phyloP scores from a whole-genome alignment of 2,113 vertebrate genomes.

The Puffinus mauretanicus region DNA sequence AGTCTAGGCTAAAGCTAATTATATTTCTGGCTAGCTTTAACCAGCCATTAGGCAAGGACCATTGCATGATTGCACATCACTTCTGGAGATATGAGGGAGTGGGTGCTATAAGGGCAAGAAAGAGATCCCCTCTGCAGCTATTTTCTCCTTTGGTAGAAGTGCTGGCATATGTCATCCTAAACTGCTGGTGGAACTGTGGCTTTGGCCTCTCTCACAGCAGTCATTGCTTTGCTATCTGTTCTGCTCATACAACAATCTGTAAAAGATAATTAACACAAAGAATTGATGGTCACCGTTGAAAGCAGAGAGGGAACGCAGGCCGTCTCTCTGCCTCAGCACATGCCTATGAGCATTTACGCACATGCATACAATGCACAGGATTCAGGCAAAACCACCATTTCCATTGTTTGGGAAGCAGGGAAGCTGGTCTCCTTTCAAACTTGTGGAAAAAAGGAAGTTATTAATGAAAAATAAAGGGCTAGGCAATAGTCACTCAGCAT shows the following conservation, averaged over 20 bases:
- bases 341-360: not conserved
- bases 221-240: not conserved
- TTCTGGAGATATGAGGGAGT: not conserved
- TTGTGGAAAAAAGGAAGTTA: not conserved
- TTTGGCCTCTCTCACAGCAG: not conserved
- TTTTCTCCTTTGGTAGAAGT: not conserved
- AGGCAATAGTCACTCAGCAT: not conserved
- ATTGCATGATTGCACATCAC: not conserved
- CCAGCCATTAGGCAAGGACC: too few relatives aligned
- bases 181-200: not conserved
- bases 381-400: not conserved
- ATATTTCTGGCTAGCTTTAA: not conserved
- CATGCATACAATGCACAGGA: not conserved
- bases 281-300: not conserved
- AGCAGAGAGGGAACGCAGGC: not conserved
- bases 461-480: not conserved
- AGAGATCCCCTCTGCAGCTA: not conserved
- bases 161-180: not conserved
- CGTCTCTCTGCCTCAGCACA: not conserved
- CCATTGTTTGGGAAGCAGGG: not conserved
- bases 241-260: not conserved
- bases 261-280: not conserved
- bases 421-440: not conserved
- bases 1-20: not conserved
- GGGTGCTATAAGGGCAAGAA: not conserved